Evolutionary conservation across 1,140 invertebrate genomes (phyloP), one percentile per base, ranked within the genome.

Genomic region (Plutomurus gul): DNA sequence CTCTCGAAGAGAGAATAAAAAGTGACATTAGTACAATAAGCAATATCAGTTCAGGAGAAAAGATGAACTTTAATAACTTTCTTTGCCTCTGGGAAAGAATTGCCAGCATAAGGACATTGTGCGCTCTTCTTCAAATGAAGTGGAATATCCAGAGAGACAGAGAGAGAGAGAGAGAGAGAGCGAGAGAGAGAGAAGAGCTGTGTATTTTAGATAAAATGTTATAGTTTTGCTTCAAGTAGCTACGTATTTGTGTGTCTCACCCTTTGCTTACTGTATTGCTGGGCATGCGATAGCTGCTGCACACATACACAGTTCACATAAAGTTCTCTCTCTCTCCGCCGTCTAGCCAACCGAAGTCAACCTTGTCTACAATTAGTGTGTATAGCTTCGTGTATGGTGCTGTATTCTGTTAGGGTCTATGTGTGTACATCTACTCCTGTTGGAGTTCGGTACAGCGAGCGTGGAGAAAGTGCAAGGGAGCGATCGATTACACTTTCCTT

Each of bases 401-500:
- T 65, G 27, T n/a, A 33, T 6, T 43, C n/a, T 43, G n/a, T n/a
- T n/a, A n/a, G n/a, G n/a, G n/a, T 43, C 10, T 43, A 10, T 43
- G 39, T 43, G n/a, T n/a, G 39, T 43, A 43, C 10, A 3, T 43
- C 10, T 43, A 43, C 10, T 43, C n/a, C 10, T 3, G 2, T 2
- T 43, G n/a, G 39, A 43, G 7, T 43, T 10, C n/a, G 39, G 11
- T 13, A 43, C 11, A 43, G n/a, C 20, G 36, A 39, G 72, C 25
- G 27, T 49, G 13, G 36, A 65, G 75, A 76, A 60, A 65, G 56
- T 65, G 40, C 51, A 76, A 27, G 20, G 37, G 39, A 72, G 37
- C 51, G 75, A 76, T 76, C 75, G 75, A 76, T 76, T 65, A 65
- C 75, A 76, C 37, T 76, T 40, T 46, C 37, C 56, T 76, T 47